These are phyloP conservation scores for Austrolebias charrua DNA, from an alignment of 2,797 vertebrate genomes.

Conservation along the genomic window DNA sequence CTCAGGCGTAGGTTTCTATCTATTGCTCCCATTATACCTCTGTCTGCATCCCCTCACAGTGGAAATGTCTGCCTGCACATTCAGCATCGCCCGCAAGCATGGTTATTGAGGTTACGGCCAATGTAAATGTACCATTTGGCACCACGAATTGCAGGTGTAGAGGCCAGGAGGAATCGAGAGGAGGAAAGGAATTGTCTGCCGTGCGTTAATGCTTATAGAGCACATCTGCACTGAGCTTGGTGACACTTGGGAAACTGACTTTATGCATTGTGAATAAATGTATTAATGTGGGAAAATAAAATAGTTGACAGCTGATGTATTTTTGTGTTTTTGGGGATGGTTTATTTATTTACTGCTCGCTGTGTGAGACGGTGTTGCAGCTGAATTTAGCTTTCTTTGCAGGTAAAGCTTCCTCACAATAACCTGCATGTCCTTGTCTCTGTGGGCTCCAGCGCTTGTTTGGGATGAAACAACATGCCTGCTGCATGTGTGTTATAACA, in stretches of 20 bases:
- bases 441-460: conserved; percentile 13
- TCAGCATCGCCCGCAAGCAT: conserved; percentile 58
- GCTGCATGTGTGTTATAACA: neutral
- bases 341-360: conserved; percentile 6
- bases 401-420: conserved; percentile 6
- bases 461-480: conserved; percentile 16
- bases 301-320: conserved; percentile 9
- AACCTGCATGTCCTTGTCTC: conserved; percentile 37
- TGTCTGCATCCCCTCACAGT: conserved; percentile 61
- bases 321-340: conserved; percentile 6
- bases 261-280: conserved; percentile 33
- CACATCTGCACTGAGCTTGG: conserved; percentile 11
- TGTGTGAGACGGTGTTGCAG: conserved; percentile 1
- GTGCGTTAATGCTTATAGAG: conserved; percentile 31
- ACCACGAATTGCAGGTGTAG: conserved; percentile 59
- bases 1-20: conserved; percentile 70
- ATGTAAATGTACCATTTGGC: conserved; percentile 78
- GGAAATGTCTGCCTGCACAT: conserved; percentile 66
- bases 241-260: conserved; percentile 16
- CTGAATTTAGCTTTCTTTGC: conserved; percentile 16
- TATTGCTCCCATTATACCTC: conserved; percentile 71
- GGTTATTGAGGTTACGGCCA: conserved; percentile 76
- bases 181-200: conserved; percentile 49
- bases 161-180: conserved; percentile 63
- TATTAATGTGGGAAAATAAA: conserved; percentile 20